Evolutionary conservation across 2,888 invertebrate species (phyloP).

Genomic region (Clivina fossor): DNA sequence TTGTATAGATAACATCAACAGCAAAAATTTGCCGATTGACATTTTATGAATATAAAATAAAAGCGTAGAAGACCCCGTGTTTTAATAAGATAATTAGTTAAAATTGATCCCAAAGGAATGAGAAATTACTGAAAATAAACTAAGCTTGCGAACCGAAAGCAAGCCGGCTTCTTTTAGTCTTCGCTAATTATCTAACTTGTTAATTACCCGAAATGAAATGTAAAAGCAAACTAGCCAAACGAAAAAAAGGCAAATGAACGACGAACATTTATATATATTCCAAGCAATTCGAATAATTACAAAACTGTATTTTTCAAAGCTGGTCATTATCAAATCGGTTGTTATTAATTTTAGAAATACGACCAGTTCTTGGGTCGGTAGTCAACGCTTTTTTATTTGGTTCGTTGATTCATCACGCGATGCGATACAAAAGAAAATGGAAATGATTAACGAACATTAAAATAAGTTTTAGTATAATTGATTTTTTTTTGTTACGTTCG

Average conservation of each 20-base stretch:
- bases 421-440: neutral
- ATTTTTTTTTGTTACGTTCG: too few species aligned
- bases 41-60: neutral
- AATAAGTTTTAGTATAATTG: too few species aligned
- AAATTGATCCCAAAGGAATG: constrained; percentile 25
- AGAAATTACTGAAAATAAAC: constrained; percentile 22
- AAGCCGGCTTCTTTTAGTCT: constrained; percentile 15
- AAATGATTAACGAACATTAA: too few species aligned
- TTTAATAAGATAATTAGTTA: constrained; percentile 29
- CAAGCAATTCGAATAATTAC: constrained; percentile 19
- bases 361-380: neutral
- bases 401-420: constrained; percentile 5
- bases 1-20: too few species aligned
- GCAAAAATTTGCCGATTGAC: neutral
- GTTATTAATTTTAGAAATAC: constrained; percentile 28
- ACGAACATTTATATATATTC: constrained; percentile 12
- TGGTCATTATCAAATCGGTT: constrained; percentile 23
- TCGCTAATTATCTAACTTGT: constrained; percentile 12
- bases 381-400: neutral
- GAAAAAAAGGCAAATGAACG: too few species aligned
- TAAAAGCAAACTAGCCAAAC: constrained; percentile 12
- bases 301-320: constrained; percentile 13
- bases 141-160: too few species aligned
- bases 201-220: constrained; percentile 24
- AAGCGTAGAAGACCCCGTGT: neutral